Conservation (phyloP, 2,113 vertebrate species). For the Vicugna pacos region DNA sequence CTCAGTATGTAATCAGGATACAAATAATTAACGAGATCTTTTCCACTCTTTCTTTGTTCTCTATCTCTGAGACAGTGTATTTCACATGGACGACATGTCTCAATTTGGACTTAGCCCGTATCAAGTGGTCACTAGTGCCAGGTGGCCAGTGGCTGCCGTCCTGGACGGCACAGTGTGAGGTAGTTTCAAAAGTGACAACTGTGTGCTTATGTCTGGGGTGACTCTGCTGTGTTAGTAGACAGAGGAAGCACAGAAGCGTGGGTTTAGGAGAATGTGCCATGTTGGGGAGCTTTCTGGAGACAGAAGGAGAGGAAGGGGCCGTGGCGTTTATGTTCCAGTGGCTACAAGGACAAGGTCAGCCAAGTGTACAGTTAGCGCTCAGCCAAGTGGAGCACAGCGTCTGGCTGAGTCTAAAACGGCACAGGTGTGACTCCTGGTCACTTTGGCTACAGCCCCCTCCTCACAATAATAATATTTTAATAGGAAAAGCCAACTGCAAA, state of each 20-base stretch:
- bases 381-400: slow-evolving; percentile 59
- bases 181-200: background rate
- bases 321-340: background rate
- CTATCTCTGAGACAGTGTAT: background rate
- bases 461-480: background rate
- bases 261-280: background rate
- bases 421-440: slow-evolving; percentile 57
- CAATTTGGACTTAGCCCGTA: background rate
- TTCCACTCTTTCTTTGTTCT: background rate
- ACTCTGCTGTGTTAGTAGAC: too few species aligned
- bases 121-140: accelerated
- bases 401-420: background rate
- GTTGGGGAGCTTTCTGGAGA: background rate
- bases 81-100: background rate
- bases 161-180: accelerated
- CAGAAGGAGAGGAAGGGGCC: background rate
- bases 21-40: background rate
- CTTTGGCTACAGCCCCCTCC: slow-evolving; percentile 57
- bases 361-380: slow-evolving; percentile 39
- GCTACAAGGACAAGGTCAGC: slow-evolving; percentile 62
- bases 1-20: background rate
- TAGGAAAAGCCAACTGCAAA: slow-evolving; percentile 28
- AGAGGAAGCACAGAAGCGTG: background rate
- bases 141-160: accelerated
- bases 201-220: background rate